phyloP scores from a whole-genome alignment of 1,140 invertebrate genomes.

The Drosophila ercepeae region DNA sequence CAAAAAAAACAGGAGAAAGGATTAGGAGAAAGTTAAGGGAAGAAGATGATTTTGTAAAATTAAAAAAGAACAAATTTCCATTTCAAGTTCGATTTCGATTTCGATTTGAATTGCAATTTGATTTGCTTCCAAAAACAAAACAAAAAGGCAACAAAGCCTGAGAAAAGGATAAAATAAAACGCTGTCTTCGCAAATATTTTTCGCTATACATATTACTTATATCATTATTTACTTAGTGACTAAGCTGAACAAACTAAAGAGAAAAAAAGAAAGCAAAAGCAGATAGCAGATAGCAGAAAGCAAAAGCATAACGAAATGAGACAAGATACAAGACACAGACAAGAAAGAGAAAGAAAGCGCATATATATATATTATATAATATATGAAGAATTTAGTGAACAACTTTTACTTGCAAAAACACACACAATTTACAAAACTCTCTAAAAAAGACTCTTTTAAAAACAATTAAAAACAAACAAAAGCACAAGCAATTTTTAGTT shows the following conservation, averaged over 20 bases:
- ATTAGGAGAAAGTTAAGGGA: slow-evolving; percentile 5
- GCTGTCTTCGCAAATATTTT: slow-evolving; percentile 53
- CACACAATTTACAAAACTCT: slow-evolving; percentile 43
- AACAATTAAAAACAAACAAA: slow-evolving; percentile 1
- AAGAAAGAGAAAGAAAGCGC: slow-evolving; percentile 20
- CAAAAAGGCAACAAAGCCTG: not conserved
- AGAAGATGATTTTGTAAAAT: not conserved
- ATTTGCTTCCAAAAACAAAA: slow-evolving; percentile 58
- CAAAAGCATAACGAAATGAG: slow-evolving; percentile 22
- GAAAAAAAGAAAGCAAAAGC: not conserved
- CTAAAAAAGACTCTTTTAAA: slow-evolving; percentile 50
- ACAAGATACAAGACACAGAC: slow-evolving; percentile 23
- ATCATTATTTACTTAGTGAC: slow-evolving; percentile 32
- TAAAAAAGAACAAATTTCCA: slow-evolving; percentile 27
- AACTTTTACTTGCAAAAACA: slow-evolving; percentile 24
- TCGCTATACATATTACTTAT: slow-evolving; percentile 42
- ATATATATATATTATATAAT: not conserved
- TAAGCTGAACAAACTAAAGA: slow-evolving; percentile 20
- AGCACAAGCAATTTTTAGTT: slow-evolving; percentile 21
- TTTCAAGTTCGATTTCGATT: slow-evolving; percentile 22
- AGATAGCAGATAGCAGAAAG: not conserved
- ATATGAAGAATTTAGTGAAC: slow-evolving; percentile 24
- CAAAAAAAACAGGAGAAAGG: slow-evolving; percentile 21
- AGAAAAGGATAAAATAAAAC: slow-evolving; percentile 27
- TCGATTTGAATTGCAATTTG: slow-evolving; percentile 51